A percentile compares a stretch with the other conserved stretches of the same genome.
These are phyloP conservation scores for Triplophysa yarkandensis DNA, from an alignment of 2,797 vertebrate genomes.

Conservation along the genomic window DNA sequence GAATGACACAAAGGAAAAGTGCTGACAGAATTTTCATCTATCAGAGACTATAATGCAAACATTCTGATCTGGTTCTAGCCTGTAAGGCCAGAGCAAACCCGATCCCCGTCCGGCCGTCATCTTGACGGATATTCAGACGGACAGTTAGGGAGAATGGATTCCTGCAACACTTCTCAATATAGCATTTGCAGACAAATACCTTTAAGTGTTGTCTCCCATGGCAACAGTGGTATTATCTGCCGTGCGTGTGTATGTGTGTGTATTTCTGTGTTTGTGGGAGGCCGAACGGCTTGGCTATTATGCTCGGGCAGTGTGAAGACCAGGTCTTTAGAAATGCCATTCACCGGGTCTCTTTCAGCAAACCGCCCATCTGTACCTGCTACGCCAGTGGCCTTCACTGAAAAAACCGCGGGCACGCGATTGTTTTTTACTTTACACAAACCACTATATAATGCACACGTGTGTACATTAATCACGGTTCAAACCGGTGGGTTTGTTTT, in stretches of 20 bases:
- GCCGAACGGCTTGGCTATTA: conserved; percentile 42
- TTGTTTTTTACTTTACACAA: no score
- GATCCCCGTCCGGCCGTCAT: conserved; percentile 11
- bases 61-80: neutral
- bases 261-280: conserved; percentile 27
- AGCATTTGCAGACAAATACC: conserved; percentile 41
- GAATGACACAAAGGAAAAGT: no score
- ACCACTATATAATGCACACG: no score
- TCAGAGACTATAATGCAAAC: neutral
- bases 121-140: conserved; percentile 25
- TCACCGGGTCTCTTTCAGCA: conserved; percentile 39
- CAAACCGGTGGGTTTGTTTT: neutral
- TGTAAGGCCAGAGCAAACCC: neutral
- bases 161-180: conserved; percentile 41
- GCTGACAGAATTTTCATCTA: no score
- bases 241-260: conserved; percentile 22
- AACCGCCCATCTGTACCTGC: conserved; percentile 27
- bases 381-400: conserved; percentile 22
- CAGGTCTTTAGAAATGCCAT: conserved; percentile 45
- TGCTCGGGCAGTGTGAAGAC: conserved; percentile 43
- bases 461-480: no score
- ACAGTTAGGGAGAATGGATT: conserved; percentile 35
- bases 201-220: conserved; percentile 54
- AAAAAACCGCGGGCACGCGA: conserved; percentile 23
- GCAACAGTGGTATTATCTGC: conserved; percentile 53